phyloP scores from a whole-genome alignment of 2,797 vertebrate species.

The Acipenser oxyrinchus region DNA sequence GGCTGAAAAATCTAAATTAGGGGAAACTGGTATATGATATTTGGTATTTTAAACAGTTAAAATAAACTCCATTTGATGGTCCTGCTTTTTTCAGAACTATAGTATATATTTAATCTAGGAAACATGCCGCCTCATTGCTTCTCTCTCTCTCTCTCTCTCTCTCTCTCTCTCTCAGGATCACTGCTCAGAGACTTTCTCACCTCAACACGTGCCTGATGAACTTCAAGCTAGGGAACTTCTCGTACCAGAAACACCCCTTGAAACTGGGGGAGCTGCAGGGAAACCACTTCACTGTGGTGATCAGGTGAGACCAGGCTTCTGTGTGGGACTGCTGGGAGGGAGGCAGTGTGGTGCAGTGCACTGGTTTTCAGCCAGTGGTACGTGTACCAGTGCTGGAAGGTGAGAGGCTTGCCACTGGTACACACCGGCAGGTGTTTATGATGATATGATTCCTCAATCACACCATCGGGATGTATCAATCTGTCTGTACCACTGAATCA shows the following conservation, averaged over 20 bases:
- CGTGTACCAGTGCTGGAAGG: neutral
- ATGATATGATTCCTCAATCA: too few species aligned
- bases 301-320: constrained; percentile 65
- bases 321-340: constrained; percentile 7
- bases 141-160: neutral
- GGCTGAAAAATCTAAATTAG: too few species aligned
- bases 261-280: constrained; percentile 93
- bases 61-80: neutral
- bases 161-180: constrained; percentile 64
- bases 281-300: constrained; percentile 92
- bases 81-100: neutral
- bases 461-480: too few species aligned
- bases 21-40: too few species aligned
- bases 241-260: constrained; percentile 86
- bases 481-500: too few species aligned
- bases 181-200: constrained; percentile 85
- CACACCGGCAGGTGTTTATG: neutral
- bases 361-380: neutral
- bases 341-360: neutral
- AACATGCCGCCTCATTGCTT: too few species aligned
- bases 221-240: constrained; percentile 91
- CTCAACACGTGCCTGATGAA: constrained; percentile 97
- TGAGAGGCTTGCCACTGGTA: neutral
- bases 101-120: too few species aligned
- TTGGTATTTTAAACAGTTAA: too few species aligned